phyloP scores from a whole-genome alignment of 2,888 invertebrate genomes.

The Tanytarsus gracilentus region DNA sequence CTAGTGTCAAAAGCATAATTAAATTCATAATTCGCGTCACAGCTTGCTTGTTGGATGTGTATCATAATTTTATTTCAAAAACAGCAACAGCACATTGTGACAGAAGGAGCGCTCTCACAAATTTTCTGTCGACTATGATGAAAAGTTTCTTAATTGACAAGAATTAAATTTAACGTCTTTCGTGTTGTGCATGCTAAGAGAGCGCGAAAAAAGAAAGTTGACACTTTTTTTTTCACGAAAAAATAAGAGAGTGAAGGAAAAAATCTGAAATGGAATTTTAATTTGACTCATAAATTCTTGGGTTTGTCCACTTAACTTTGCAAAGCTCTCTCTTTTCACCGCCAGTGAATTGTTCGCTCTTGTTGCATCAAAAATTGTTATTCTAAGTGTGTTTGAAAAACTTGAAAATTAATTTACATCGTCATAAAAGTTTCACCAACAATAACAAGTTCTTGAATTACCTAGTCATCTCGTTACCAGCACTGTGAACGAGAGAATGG shows the following conservation, averaged over 20 bases:
- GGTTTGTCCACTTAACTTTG: neutral
- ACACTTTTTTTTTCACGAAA: neutral
- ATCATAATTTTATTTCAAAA: neutral
- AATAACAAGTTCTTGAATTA: too few relatives aligned
- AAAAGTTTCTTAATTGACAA: constrained; percentile 21
- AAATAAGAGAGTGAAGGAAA: neutral
- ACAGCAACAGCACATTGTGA: neutral
- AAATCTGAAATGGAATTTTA: constrained; percentile 8
- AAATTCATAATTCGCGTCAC: constrained; percentile 23
- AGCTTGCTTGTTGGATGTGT: constrained; percentile 1
- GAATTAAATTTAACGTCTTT: constrained; percentile 23
- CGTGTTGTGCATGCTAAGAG: neutral
- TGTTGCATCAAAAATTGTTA: constrained; percentile 7
- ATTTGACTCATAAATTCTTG: neutral
- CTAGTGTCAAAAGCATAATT: constrained; percentile 20
- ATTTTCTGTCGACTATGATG: constrained; percentile 9
- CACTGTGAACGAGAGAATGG: neutral
- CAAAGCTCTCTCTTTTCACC: neutral
- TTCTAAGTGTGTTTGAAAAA: constrained; percentile 1
- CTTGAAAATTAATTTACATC: constrained; percentile 8
- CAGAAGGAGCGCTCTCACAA: too few relatives aligned
- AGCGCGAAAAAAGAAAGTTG: constrained; percentile 2
- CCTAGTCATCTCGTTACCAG: neutral
- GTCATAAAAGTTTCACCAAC: neutral
- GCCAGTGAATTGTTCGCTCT: neutral